Evolutionary conservation across 2,113 vertebrate species (phyloP).

Genomic region (Tangachromis dhanisi): DNA sequence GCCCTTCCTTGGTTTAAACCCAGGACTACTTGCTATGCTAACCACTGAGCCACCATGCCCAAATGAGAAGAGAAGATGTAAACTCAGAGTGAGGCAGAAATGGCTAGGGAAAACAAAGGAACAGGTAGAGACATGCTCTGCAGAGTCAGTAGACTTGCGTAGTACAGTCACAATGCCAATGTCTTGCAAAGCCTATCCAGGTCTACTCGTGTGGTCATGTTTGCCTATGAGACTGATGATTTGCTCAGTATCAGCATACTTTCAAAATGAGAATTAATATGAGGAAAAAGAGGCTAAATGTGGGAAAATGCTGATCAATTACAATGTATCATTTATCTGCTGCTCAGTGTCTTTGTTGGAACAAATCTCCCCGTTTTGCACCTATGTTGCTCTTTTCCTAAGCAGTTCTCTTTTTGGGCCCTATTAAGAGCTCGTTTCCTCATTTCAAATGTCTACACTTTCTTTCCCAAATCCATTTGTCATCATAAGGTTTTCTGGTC

Average conservation of each 20-base stretch:
- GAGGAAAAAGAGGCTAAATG: background rate
- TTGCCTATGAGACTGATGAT: background rate
- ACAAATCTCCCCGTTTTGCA: background rate
- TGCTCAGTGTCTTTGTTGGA: slow-evolving; percentile 9
- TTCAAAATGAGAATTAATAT: background rate
- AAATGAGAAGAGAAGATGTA: background rate
- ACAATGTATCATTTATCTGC: background rate
- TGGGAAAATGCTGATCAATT: background rate
- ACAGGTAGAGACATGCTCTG: background rate
- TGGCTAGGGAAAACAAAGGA: background rate
- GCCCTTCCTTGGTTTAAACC: background rate
- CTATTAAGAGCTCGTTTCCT: background rate
- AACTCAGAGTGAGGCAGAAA: background rate
- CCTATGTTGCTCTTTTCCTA: background rate
- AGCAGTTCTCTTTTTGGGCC: background rate
- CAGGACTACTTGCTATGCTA: background rate
- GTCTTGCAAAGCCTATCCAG: background rate
- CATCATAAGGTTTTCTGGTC: background rate
- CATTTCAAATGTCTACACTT: background rate
- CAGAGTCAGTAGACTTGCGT: background rate
- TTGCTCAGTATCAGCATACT: background rate
- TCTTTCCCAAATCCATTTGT: background rate
- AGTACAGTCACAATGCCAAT: background rate
- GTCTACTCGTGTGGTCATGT: background rate
- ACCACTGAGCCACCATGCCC: background rate